Conservation (phyloP, 2,113 vertebrate species). For the Chunga burmeisteri region DNA sequence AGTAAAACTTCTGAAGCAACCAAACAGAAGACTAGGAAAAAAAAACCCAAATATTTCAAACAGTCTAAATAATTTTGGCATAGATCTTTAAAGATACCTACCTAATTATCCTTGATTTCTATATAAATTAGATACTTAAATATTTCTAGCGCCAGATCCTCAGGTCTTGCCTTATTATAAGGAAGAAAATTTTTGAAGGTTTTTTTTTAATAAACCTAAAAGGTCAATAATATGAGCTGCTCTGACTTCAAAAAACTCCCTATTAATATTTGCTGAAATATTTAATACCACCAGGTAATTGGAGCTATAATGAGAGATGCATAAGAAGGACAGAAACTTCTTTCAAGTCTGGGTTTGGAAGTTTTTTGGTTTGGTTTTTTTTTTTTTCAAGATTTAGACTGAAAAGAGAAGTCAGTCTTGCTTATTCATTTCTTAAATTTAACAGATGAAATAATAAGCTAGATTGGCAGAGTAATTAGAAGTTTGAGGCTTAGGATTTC, state of each 20-base stretch:
- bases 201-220: not conserved
- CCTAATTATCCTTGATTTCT: constrained; percentile 18
- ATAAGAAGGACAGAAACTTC: constrained; percentile 1
- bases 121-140: not conserved
- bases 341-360: not conserved
- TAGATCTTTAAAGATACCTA: not conserved
- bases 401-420: not conserved
- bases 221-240: not conserved
- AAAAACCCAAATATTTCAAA: not conserved
- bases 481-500: not conserved
- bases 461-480: constrained; percentile 24
- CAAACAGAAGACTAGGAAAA: not conserved
- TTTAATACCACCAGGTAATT: constrained; percentile 15
- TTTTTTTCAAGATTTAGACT: not conserved
- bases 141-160: not conserved
- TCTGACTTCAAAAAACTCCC: constrained; percentile 1
- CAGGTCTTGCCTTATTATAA: not conserved
- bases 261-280: constrained; percentile 33
- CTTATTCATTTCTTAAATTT: constrained; percentile 2
- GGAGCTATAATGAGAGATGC: not conserved
- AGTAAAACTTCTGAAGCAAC: not conserved
- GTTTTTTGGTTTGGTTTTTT: not conserved
- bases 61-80: not conserved
- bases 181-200: constrained; percentile 11
- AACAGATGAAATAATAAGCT: constrained; percentile 5